Evolutionary conservation across 37 sponge, comb jelly and placozoan species (phyloP), one percentile per base, ranked within the genome.

Genomic region (Ephydatia muelleri): DNA sequence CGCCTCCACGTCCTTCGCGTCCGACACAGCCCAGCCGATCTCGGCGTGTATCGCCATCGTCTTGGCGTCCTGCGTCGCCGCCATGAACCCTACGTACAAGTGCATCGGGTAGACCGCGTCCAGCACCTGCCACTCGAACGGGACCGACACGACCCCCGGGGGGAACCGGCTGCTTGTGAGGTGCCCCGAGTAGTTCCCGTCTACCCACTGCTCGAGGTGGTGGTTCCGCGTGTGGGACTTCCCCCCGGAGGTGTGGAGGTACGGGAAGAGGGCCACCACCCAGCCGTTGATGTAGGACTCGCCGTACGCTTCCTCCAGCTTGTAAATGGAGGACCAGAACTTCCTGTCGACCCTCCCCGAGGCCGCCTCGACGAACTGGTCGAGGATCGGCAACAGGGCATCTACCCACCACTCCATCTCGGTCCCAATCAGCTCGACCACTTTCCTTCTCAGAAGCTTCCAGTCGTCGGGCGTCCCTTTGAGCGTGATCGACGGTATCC

Each of bases 401-500:
- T 67, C 73, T 2, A 79, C 79, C 91, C 91, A 91, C 87, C 87
- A 86, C 16, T 83, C 76, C 80, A 91, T 34, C 29, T 82, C 88
- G 64, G 38, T 87, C 66, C 87, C 71, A 0, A 80, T 49, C 19
- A 91, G 84, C 26, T 30, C 35, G 11, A 57, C 31, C 0, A 71
- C 87, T 57, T 82, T 86, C n/a, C 83, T 76, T 26, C 84, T 79
- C 14, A 91, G 65, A 70, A 64, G 39, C 47, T 77, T 81, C 91
- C 91, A 91, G 80, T 91, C 91, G 6, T 86, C 79, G 19, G 68
- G 38, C 16, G 91, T 83, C 27, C 91, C 91, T 35, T 83, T 80
- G n/a, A 91, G 76, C 34, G 91, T 91, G 38, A 91, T 83, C 70
- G 78, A 79, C 30, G 91, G 91, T 31, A 91, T 83, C 13, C 91